Evolutionary conservation across 1,140 invertebrate genomes (phyloP).

Genomic region (Arion vulgaris): DNA sequence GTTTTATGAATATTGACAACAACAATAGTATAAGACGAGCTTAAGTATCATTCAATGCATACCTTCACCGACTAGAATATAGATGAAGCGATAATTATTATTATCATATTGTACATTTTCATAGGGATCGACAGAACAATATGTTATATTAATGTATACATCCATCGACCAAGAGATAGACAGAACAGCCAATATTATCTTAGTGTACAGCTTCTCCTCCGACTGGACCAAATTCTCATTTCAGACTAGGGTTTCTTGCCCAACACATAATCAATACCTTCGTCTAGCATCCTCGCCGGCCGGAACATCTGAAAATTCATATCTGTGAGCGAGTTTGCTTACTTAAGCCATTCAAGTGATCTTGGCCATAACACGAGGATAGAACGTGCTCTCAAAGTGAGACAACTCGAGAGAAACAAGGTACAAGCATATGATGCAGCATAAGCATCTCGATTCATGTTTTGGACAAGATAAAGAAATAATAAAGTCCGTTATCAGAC

Average conservation of each 20-base stretch:
- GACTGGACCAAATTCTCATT: not conserved
- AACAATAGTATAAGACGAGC: no score
- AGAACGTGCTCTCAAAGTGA: not conserved
- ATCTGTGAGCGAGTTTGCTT: slow-evolving; percentile 2
- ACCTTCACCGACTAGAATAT: no score
- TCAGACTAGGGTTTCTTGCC: not conserved
- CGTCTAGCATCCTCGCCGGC: not conserved
- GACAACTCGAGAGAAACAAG: no score
- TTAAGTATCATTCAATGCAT: no score
- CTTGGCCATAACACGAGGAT: not conserved
- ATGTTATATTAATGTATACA: not conserved
- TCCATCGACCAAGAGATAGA: not conserved
- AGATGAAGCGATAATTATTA: no score
- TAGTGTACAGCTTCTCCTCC: not conserved
- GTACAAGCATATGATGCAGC: no score
- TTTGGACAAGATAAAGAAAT: no score
- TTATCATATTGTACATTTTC: no score
- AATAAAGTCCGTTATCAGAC: no score
- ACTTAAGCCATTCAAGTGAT: not conserved
- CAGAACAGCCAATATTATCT: not conserved
- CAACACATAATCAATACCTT: not conserved
- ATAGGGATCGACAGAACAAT: no score
- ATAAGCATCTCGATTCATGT: no score
- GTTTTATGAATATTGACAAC: no score
- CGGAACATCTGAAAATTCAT: not conserved